Percentiles rank a stretch among this genome's conserved stretches.
Evolutionary conservation across 1,140 invertebrate species (phyloP).

Genomic region (Cherax destructor): DNA sequence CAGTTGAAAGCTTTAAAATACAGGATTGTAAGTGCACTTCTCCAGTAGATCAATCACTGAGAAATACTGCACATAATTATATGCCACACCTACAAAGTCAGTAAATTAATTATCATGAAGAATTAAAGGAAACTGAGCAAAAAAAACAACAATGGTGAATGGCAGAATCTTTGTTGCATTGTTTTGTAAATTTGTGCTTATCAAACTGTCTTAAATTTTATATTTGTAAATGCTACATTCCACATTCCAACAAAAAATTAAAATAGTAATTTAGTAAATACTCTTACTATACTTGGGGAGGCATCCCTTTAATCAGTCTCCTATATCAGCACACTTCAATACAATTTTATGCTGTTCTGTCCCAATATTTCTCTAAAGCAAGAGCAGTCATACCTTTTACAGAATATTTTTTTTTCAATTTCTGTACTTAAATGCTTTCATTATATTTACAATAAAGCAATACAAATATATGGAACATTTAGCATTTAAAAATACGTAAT

Average conservation of each 20-base stretch:
- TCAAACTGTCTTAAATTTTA: background rate
- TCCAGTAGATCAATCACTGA: conserved; percentile 8
- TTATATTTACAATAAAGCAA: background rate
- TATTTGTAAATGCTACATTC: background rate
- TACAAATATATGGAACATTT: no score
- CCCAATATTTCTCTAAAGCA: no score
- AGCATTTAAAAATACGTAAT: no score
- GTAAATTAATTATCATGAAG: no score
- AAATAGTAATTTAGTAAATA: background rate
- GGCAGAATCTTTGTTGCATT: background rate
- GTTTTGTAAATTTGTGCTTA: no score
- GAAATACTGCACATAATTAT: background rate
- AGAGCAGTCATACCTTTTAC: no score
- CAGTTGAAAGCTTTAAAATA: conserved; percentile 7
- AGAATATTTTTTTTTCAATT: background rate
- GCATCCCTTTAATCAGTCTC: no score
- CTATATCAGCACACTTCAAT: no score
- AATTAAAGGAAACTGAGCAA: no score
- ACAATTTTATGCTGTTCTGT: no score
- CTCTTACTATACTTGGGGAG: background rate
- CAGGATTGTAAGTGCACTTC: conserved; percentile 22
- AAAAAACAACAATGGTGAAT: background rate
- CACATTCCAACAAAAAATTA: background rate
- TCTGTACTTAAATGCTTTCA: background rate
- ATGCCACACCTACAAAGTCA: background rate